Conservation (phyloP, 2,797 vertebrate species). For the Novumbra hubbsi region DNA sequence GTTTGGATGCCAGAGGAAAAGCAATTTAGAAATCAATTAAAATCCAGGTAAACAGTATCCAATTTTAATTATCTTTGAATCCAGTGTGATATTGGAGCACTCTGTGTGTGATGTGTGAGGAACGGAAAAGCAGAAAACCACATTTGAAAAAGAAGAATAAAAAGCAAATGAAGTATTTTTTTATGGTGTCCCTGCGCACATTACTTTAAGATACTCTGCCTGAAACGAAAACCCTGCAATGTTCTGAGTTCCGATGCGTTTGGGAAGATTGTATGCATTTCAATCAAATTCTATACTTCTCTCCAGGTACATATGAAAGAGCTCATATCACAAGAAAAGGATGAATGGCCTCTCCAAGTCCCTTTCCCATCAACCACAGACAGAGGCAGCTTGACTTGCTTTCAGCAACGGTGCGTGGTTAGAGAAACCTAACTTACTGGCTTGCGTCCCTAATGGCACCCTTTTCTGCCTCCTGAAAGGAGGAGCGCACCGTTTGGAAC, state of each 20-base stretch:
- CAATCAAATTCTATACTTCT: neutral
- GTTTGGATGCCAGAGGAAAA: slow-evolving; percentile 39
- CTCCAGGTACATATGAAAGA: neutral
- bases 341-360: slow-evolving; percentile 24
- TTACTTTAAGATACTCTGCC: neutral
- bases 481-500: neutral
- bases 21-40: slow-evolving; percentile 48
- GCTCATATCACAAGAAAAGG: slow-evolving; percentile 35
- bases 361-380: slow-evolving; percentile 26
- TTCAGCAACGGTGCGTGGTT: slow-evolving; percentile 61
- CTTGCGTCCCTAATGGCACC: neutral
- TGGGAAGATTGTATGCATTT: neutral
- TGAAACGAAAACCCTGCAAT: neutral
- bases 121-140: neutral
- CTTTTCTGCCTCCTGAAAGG: neutral
- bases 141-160: neutral
- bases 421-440: slow-evolving; percentile 50
- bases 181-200: neutral
- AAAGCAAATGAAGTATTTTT: neutral
- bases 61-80: neutral
- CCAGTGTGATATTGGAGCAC: neutral
- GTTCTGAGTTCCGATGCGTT: neutral
- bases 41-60: slow-evolving; percentile 32
- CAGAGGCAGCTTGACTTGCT: slow-evolving; percentile 45
- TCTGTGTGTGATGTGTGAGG: neutral